Conservation (phyloP, 2,113 vertebrate genomes). For the Menura novaehollandiae region DNA sequence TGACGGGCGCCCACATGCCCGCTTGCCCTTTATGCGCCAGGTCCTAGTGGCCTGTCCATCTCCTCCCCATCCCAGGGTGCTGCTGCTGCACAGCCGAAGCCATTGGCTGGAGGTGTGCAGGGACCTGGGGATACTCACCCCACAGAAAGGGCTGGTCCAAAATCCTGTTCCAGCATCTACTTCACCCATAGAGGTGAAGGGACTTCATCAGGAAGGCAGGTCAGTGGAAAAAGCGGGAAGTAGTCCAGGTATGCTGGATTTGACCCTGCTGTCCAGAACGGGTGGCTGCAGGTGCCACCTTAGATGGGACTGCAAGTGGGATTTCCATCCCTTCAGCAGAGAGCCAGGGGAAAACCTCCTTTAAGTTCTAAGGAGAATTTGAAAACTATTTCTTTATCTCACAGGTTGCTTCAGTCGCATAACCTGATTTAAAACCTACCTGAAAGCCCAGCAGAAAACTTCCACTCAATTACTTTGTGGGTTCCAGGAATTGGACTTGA, state of each 20-base stretch:
- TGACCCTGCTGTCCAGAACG: not conserved
- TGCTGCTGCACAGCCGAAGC: not conserved
- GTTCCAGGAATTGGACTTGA: not conserved
- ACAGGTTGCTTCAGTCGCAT: not conserved
- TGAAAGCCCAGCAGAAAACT: not conserved
- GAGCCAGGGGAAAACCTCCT: not conserved
- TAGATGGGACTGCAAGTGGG: not conserved
- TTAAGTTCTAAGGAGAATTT: not conserved
- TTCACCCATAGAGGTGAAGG: not conserved
- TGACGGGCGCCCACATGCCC: not conserved
- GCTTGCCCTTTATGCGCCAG: not conserved
- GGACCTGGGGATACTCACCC: not conserved
- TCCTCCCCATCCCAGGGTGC: not conserved
- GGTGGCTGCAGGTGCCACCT: not conserved
- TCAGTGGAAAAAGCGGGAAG: not conserved
- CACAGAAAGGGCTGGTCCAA: not conserved
- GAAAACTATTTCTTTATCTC: not conserved
- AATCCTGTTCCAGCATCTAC: not conserved
- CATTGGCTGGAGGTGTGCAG: not conserved
- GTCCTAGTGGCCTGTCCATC: not conserved
- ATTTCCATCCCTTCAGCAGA: not conserved
- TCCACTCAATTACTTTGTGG: not conserved
- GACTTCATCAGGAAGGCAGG: not conserved
- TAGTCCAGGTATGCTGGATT: not conserved
- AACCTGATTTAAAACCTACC: not conserved